These are phyloP conservation scores for Argyra leucocephala DNA, from an alignment of 2,888 invertebrate species.

Conservation along the genomic window DNA sequence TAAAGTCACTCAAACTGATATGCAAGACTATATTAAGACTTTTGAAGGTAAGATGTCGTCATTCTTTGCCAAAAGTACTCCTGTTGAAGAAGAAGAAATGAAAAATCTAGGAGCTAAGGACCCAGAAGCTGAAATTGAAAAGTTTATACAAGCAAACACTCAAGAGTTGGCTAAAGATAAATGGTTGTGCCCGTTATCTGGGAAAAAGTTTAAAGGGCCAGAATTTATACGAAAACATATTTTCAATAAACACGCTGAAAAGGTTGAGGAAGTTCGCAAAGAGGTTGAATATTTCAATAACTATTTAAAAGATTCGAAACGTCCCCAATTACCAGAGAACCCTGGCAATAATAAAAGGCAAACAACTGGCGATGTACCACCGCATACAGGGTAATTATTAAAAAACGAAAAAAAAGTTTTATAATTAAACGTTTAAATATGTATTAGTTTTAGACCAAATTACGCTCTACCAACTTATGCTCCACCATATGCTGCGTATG, in stretches of 20 bases:
- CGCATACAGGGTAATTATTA: slow-evolving; percentile 18
- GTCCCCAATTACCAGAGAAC: slow-evolving; percentile 87
- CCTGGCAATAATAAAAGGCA: slow-evolving; percentile 44
- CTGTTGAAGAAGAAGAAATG: slow-evolving; percentile 65
- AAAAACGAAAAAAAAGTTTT: too few species aligned
- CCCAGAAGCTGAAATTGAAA: slow-evolving; percentile 59
- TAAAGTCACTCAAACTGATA: slow-evolving; percentile 50
- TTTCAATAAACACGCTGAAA: slow-evolving; percentile 92
- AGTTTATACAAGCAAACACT: slow-evolving; percentile 90
- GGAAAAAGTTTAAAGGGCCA: slow-evolving; percentile 97
- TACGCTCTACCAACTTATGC: slow-evolving; percentile 40
- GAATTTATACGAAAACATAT: slow-evolving; percentile 98
- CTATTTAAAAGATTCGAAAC: slow-evolving; percentile 84
- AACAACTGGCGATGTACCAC: slow-evolving; percentile 15
- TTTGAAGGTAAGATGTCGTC: slow-evolving; percentile 89
- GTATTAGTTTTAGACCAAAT: slow-evolving; percentile 32
- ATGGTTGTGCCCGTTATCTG: slow-evolving; percentile 96
- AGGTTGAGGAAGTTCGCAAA: slow-evolving; percentile 92
- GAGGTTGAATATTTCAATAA: slow-evolving; percentile 98
- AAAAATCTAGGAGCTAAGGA: slow-evolving; percentile 76
- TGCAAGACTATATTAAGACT: slow-evolving; percentile 61
- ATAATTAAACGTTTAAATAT: neutral
- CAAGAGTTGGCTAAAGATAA: slow-evolving; percentile 96
- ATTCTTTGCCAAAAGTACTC: slow-evolving; percentile 69
- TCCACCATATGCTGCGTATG: slow-evolving; percentile 45